Conservation (phyloP, 2,113 vertebrate genomes). For the Microcebus tavaratra region DNA sequence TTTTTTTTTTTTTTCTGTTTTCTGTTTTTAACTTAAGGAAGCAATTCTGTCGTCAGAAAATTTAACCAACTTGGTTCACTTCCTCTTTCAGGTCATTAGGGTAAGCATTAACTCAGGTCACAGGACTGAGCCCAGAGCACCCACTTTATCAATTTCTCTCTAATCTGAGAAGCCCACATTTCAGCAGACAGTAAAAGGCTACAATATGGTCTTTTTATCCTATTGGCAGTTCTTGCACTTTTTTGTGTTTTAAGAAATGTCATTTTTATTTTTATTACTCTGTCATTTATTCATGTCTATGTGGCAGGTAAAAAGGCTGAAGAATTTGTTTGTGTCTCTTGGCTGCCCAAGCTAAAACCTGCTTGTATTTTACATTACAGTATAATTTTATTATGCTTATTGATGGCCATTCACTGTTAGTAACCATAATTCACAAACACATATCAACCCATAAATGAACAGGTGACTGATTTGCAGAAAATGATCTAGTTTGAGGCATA, state of each 20-base stretch:
- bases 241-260: not conserved
- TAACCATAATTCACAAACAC: not conserved
- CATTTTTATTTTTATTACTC: not conserved
- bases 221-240: not conserved
- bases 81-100: conserved; percentile 73
- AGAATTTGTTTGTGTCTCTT: not conserved
- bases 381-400: not conserved
- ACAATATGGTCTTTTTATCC: not conserved
- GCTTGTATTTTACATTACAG: not conserved
- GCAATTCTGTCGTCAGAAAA: conserved; percentile 74
- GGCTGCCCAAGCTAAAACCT: not conserved
- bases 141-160: conserved; percentile 23
- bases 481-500: not conserved
- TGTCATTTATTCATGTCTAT: conserved; percentile 19
- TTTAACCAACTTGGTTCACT: conserved; percentile 57
- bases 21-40: conserved; percentile 76
- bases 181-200: not conserved
- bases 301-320: not conserved
- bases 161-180: not conserved
- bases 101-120: conserved; percentile 55
- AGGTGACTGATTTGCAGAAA: not conserved
- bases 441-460: not conserved
- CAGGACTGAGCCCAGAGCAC: not conserved
- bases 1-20: not conserved
- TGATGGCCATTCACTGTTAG: not conserved